A percentile compares a stretch with the other conserved stretches of the same genome.
Evolutionary conservation across 2,888 invertebrate genomes (phyloP).

Genomic region (Ligdia adustata): DNA sequence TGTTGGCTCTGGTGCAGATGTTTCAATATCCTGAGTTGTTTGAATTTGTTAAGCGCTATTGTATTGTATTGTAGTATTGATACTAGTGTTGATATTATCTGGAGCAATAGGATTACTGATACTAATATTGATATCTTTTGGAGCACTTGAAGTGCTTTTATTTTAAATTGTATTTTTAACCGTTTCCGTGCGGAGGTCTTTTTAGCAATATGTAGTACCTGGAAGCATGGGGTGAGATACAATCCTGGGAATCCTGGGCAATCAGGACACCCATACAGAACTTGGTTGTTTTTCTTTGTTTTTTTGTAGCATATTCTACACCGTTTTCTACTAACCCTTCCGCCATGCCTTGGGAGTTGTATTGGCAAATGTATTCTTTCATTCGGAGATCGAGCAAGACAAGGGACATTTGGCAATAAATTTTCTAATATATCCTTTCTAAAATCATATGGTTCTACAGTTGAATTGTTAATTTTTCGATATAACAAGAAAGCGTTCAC

Average conservation of each 20-base stretch:
- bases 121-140: too few relatives aligned
- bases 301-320: conserved; percentile 23
- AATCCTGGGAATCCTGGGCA: conserved; percentile 24
- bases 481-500: conserved; percentile 30
- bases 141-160: too few relatives aligned
- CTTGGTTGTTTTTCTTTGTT: conserved; percentile 19
- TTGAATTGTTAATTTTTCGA: conserved; percentile 20
- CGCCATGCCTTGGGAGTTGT: conserved; percentile 13
- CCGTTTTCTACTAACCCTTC: conserved; percentile 12
- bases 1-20: too few relatives aligned
- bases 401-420: conserved; percentile 14
- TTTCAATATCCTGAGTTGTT: too few relatives aligned
- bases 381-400: conserved; percentile 3
- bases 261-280: conserved; percentile 23
- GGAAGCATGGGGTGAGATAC: conserved; percentile 19
- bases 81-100: too few relatives aligned
- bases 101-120: too few relatives aligned
- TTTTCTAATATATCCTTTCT: conserved; percentile 14
- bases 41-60: too few relatives aligned
- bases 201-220: not conserved
- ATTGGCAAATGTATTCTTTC: conserved; percentile 14
- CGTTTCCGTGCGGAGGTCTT: conserved; percentile 15
- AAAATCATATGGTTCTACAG: conserved; percentile 21
- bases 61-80: too few relatives aligned
- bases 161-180: too few relatives aligned